Evolutionary conservation across 2,113 vertebrate species (phyloP).

Genomic region (Solea senegalensis): DNA sequence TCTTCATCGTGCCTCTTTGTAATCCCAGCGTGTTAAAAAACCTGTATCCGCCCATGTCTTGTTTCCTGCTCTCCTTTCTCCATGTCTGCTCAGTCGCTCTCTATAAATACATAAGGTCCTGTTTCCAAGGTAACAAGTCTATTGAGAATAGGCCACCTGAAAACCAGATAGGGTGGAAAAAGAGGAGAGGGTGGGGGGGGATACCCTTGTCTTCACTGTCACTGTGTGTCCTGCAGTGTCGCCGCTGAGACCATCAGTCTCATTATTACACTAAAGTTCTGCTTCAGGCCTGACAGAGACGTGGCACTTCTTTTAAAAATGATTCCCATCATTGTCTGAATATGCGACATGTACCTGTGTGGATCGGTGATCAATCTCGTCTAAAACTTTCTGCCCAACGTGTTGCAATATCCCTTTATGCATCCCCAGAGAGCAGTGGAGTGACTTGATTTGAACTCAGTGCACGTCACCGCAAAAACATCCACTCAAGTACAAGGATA

Average conservation of each 20-base stretch:
- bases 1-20: constrained; percentile 9
- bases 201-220: constrained; percentile 15
- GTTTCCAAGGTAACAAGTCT: constrained; percentile 86
- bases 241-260: background rate
- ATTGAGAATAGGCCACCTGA: constrained; percentile 78
- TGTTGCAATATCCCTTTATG: background rate
- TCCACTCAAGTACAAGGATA: too few relatives aligned
- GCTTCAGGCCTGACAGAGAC: background rate
- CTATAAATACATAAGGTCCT: constrained; percentile 83
- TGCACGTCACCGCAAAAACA: too few relatives aligned
- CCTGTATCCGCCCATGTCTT: constrained; percentile 23
- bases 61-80: constrained; percentile 28
- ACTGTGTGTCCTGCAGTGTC: background rate
- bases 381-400: background rate
- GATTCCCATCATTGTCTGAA: background rate
- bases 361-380: background rate
- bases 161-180: constrained; percentile 58
- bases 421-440: background rate
- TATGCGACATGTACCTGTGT: background rate
- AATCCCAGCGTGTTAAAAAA: constrained; percentile 23
- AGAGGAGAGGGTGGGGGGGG: constrained; percentile 35
- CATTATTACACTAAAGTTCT: background rate
- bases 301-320: background rate
- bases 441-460: background rate
- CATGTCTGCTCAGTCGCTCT: constrained; percentile 53